A percentile compares a stretch with the other conserved stretches of the same genome.
Evolutionary conservation across 2,888 invertebrate genomes (phyloP).

Genomic region (Lasius fuliginosus): DNA sequence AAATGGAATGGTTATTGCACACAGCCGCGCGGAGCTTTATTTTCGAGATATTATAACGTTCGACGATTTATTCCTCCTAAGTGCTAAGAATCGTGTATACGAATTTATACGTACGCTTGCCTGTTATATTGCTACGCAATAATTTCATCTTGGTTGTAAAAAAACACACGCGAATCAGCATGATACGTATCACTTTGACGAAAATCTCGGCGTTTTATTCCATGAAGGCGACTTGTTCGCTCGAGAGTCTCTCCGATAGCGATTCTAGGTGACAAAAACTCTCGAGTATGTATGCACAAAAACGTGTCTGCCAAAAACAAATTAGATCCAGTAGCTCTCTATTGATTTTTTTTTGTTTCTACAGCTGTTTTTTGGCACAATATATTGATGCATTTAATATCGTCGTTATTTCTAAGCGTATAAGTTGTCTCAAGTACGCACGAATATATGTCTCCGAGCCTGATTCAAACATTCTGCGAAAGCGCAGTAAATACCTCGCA

Average conservation of each 20-base stretch:
- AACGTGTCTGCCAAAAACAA: slow-evolving; percentile 25
- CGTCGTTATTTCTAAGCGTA: not conserved
- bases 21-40: slow-evolving; percentile 31
- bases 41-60: slow-evolving; percentile 14
- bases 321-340: not conserved
- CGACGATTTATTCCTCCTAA: slow-evolving; percentile 6
- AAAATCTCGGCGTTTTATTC: not conserved
- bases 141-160: slow-evolving; percentile 29
- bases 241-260: not conserved
- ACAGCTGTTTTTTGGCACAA: not conserved
- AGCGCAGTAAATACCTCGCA: slow-evolving; percentile 34
- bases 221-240: not conserved
- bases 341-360: slow-evolving; percentile 1
- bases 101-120: slow-evolving; percentile 18
- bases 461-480: slow-evolving; percentile 16
- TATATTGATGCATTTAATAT: slow-evolving; percentile 12
- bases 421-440: slow-evolving; percentile 14
- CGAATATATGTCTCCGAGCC: not conserved
- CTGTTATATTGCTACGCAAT: slow-evolving; percentile 42
- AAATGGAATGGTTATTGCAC: not conserved
- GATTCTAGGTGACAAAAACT: not conserved
- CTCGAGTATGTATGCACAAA: not conserved
- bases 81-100: not conserved
- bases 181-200: not conserved
- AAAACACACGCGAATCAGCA: not conserved